A percentile compares a stretch with the other conserved stretches of the same genome.
Conservation (phyloP, 2,797 vertebrate species). For the Esox lucius region DNA sequence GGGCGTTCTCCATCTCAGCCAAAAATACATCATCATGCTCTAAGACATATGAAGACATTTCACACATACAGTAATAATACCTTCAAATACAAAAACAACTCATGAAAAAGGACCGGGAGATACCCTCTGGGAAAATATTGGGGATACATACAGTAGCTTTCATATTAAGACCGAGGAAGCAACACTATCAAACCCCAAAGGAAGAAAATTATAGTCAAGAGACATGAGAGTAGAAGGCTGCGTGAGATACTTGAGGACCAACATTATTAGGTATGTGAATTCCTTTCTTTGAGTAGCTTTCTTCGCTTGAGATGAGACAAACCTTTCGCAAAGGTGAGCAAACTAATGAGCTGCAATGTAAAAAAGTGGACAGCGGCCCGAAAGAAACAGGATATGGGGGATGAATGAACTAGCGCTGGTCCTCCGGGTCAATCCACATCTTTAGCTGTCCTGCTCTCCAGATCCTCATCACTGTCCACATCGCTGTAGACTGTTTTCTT, state of each 20-base stretch:
- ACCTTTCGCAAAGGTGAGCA: conserved; percentile 37
- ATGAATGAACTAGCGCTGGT: conserved; percentile 36
- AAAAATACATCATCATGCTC: conserved; percentile 65
- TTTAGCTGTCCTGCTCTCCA: conserved; percentile 82
- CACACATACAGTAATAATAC: conserved; percentile 39
- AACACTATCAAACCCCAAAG: conserved; percentile 39
- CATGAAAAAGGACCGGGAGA: conserved; percentile 46
- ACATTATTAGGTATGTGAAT: conserved; percentile 27
- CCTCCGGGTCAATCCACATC: conserved; percentile 63
- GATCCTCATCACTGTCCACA: conserved; percentile 88
- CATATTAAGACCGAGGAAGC: conserved; percentile 51
- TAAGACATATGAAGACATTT: conserved; percentile 67
- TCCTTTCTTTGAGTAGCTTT: conserved; percentile 33
- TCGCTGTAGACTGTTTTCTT: conserved; percentile 85
- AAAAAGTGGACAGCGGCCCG: conserved; percentile 37
- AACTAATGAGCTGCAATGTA: conserved; percentile 40
- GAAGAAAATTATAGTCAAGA: conserved; percentile 40
- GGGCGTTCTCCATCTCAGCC: conserved; percentile 53
- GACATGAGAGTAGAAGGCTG: conserved; percentile 27
- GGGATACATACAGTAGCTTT: conserved; percentile 5
- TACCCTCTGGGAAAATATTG: conserved; percentile 56
- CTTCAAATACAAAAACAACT: conserved; percentile 68
- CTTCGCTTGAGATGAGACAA: conserved; percentile 33
- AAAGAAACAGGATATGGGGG: conserved; percentile 12
- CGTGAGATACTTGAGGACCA: conserved; percentile 33